Evolutionary conservation across 2,888 invertebrate genomes (phyloP).

Genomic region (Mythimna vitellina): DNA sequence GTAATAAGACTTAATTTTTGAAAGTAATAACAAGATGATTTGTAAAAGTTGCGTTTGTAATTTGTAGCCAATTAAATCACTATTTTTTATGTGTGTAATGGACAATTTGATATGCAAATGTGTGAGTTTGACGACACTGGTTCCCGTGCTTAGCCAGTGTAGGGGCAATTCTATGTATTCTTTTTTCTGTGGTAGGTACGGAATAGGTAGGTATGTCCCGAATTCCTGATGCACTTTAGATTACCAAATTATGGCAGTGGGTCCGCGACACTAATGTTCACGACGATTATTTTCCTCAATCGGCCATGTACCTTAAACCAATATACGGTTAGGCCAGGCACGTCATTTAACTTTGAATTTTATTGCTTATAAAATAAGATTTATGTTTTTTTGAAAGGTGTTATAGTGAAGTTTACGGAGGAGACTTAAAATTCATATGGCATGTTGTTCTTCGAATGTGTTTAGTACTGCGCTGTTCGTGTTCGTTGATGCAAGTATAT

Average conservation of each 20-base stretch:
- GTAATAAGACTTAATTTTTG: too few species aligned
- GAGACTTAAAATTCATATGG: conserved; percentile 45
- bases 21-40: too few species aligned
- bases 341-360: conserved; percentile 12
- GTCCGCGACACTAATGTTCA: conserved; percentile 42
- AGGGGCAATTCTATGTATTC: too few species aligned
- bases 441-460: conserved; percentile 19
- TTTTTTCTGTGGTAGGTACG: too few species aligned
- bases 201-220: not conserved
- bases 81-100: too few species aligned
- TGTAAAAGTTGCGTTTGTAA: too few species aligned
- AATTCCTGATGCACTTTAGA: conserved; percentile 5
- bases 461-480: conserved; percentile 40
- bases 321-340: conserved; percentile 33
- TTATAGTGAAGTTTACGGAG: conserved; percentile 18
- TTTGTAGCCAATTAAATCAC: too few species aligned
- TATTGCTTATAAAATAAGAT: not conserved
- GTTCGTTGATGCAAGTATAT: conserved; percentile 38
- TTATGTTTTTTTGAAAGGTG: conserved; percentile 5
- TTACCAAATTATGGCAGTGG: conserved; percentile 24
- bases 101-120: too few species aligned
- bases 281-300: conserved; percentile 37
- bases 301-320: conserved; percentile 27
- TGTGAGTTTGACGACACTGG: too few species aligned
- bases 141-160: too few species aligned